Evolutionary conservation across 2,888 invertebrate genomes (phyloP), one percentile per base, ranked within the genome.

Genomic region (Diloba caeruleocephala): DNA sequence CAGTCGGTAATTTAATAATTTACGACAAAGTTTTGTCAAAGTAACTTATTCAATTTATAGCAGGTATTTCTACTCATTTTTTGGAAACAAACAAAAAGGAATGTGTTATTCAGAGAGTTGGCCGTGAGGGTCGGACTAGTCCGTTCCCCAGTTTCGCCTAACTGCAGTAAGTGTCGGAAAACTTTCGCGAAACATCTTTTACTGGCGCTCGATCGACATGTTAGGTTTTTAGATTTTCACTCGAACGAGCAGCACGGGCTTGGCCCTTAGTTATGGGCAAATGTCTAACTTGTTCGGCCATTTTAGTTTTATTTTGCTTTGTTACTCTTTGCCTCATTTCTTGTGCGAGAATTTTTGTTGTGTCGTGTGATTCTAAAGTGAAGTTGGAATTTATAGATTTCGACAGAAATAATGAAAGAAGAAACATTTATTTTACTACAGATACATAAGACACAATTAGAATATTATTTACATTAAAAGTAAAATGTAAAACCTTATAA

Each of bases 131-230:
- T 52, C 33, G 53, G 45, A 56, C 37, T 59, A 26, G 38, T 38
- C 17, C 46, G 44, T 23, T 36, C 49, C 53, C 55, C 43, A 39
- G 66, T 42, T 46, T 49, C 54, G 54, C 57, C 63, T 74, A 82
- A 86, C 86, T 85, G 84, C 87, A 87, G 85, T 87, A 86, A 87
- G 88, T 84, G 88, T 87, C 87, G 78, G 77, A 62, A 81, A 88
- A 88, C 80, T 88, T 87, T 85, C 56, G 62, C 73, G 80, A 82
- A 85, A 86, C 85, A 87, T 87, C 81, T 81, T 84, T 84, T 82
- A 83, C 81, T 78, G 29, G 45, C 80, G 75, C 80, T 71, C 75
- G 77, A 85, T 83, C 81, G 86, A 83, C 83, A 84, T 84, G 86
- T 85, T 85, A 85, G 82, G 81, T 87, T 88, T 84, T 86, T 83